These are phyloP conservation scores for Sacculina carcini DNA, from an alignment of 2,888 invertebrate genomes.

Conservation along the genomic window DNA sequence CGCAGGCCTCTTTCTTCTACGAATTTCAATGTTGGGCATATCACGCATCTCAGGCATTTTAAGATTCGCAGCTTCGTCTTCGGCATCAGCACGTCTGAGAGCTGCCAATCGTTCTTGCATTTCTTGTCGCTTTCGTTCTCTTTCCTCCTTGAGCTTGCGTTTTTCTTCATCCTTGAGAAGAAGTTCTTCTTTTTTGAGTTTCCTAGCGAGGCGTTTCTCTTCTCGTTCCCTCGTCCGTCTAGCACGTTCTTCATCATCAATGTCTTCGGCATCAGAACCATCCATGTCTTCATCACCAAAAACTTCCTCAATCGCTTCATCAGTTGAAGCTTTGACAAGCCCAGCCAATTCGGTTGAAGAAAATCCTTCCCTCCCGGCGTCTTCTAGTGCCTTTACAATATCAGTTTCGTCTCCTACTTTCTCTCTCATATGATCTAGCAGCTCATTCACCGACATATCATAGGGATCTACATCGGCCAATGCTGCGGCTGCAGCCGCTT, in stretches of 20 bases:
- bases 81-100: neutral
- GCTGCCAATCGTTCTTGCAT: neutral
- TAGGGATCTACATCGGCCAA: constrained; percentile 10
- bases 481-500: constrained; percentile 8
- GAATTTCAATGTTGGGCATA: neutral
- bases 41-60: neutral
- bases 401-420: constrained; percentile 11
- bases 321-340: neutral
- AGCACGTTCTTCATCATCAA: constrained; percentile 22
- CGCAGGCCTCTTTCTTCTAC: neutral
- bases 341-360: neutral
- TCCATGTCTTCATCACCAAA: constrained; percentile 9
- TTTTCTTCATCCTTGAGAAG: neutral
- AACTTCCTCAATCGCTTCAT: constrained; percentile 5
- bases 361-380: constrained; percentile 4
- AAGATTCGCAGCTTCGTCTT: neutral
- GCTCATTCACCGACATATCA: constrained; percentile 11
- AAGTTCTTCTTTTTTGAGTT: neutral
- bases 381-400: constrained; percentile 9
- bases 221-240: constrained; percentile 27
- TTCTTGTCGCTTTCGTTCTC: neutral
- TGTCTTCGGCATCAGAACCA: constrained; percentile 27
- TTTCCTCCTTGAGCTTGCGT: constrained; percentile 25
- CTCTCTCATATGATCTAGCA: constrained; percentile 12
- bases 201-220: constrained; percentile 23